Conservation (phyloP, 2,888 invertebrate genomes). For the Encarsia formosa region DNA sequence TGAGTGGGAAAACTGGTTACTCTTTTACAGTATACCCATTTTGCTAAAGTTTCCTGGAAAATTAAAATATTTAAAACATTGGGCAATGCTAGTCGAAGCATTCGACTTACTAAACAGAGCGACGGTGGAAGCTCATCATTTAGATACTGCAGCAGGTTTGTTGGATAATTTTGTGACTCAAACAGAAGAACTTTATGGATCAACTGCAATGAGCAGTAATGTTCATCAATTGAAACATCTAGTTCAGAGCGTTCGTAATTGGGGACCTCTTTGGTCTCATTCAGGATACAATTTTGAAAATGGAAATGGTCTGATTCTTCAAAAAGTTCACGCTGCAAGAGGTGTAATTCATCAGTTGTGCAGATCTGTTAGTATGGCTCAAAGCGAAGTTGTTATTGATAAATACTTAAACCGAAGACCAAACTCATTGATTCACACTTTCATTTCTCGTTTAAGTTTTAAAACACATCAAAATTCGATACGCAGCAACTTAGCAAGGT, state of each 20-base stretch:
- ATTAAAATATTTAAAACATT: not conserved
- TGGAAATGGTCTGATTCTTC: not conserved
- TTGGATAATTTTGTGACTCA: conserved; percentile 1
- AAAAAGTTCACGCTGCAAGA: conserved; percentile 6
- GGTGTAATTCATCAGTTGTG: not conserved
- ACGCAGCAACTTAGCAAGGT: not conserved
- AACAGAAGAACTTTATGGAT: not conserved
- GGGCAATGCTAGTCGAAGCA: not conserved
- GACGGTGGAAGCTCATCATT: conserved; percentile 14
- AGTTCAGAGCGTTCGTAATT: conserved; percentile 1
- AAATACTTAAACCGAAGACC: not conserved
- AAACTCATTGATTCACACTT: not conserved
- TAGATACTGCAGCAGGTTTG: conserved; percentile 11
- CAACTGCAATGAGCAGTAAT: not conserved
- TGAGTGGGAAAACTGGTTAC: conserved; percentile 26
- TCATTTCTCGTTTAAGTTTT: not conserved
- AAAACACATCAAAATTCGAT: not conserved
- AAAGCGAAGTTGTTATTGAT: not conserved
- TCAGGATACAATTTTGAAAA: conserved; percentile 6
- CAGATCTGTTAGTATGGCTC: not conserved
- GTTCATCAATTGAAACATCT: conserved; percentile 5
- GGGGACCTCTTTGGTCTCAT: conserved; percentile 5
- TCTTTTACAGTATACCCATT: conserved; percentile 25
- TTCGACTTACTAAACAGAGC: not conserved
- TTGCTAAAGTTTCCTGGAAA: not conserved